Evolutionary conservation across 2,797 vertebrate species (phyloP), one percentile per base, ranked within the genome.

Genomic region (Enteromius anoplus): DNA sequence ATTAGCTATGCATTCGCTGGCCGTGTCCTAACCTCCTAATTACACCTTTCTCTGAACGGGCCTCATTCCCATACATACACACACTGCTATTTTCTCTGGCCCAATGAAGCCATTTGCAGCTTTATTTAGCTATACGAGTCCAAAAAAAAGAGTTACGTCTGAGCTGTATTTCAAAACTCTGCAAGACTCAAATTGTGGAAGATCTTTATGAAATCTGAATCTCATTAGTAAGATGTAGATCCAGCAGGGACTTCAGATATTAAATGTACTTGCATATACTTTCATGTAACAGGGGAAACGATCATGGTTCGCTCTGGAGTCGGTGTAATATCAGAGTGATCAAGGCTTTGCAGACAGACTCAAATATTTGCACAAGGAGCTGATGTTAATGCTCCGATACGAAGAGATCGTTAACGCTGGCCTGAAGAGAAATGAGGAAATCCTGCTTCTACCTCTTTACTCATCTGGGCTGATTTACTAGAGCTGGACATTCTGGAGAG

Each of bases 311-410:
- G 49, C 83, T 82, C 75, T 0, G 47, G 78, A 77, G 69, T 87
- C 90, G 79, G 17, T 76, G 88, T 90, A 91, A 92, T 92, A 93
- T 90, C 86, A 83, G 64, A 68, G 86, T 85, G 90, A 92, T 91
- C 26, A 85, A 80, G 89, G 87, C 88, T 93, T 92, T 88, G 87
- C 87, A 42, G 21, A 89, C 87, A 88, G 89, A 92, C 89, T 93
- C 91, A 91, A 92, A 94, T 94, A 94, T 94, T 93, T 95, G 91
- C 91, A 90, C 88, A 89, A 92, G 89, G 86, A 87, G 88, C 86
- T 58, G 86, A 89, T 70, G 91, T 91, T 90, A 93, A 83, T 69
- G 85, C 65, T 75, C 73, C 85, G 83, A 87, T 92, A 92, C 91
- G 88, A 90, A 91, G 85, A 78, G 82, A 85, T 80, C 62, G 64